These are phyloP conservation scores for Eurois occulta DNA, from an alignment of 2,888 invertebrate species.

Conservation along the genomic window DNA sequence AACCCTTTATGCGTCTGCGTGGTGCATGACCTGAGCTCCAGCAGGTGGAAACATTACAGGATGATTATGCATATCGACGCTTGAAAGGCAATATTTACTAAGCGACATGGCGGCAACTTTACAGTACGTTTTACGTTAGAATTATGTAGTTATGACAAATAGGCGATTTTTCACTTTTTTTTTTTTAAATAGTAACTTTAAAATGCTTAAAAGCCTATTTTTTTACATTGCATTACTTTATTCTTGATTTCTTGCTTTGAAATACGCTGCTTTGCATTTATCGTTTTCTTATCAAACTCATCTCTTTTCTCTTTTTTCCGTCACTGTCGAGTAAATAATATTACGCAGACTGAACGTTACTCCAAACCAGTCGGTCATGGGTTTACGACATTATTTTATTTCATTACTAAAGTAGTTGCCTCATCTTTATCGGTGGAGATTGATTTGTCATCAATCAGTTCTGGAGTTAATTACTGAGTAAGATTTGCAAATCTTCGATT, in stretches of 20 bases:
- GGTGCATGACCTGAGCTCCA: neutral
- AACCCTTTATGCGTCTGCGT: neutral
- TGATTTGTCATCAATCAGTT: slow-evolving; percentile 53
- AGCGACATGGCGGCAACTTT: no score
- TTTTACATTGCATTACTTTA: neutral
- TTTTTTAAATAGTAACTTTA: no score
- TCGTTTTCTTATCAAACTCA: slow-evolving; percentile 14
- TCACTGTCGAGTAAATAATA: slow-evolving; percentile 54
- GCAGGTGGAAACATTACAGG: neutral
- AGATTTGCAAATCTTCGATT: slow-evolving; percentile 34
- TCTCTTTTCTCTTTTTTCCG: slow-evolving; percentile 22
- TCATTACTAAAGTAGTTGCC: slow-evolving; percentile 31
- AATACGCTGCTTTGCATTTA: neutral
- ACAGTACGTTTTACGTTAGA: no score
- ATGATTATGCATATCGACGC: neutral
- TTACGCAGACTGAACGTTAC: slow-evolving; percentile 40
- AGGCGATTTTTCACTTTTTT: no score
- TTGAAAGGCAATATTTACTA: no score
- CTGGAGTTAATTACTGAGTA: slow-evolving; percentile 9
- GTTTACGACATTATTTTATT: slow-evolving; percentile 47
- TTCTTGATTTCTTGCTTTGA: neutral
- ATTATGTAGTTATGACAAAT: no score
- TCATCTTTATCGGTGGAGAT: slow-evolving; percentile 20
- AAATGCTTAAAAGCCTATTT: no score
- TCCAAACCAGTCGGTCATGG: slow-evolving; percentile 23